Evolutionary conservation across 2,113 vertebrate species (phyloP).

Genomic region (Hypanus sabinus): DNA sequence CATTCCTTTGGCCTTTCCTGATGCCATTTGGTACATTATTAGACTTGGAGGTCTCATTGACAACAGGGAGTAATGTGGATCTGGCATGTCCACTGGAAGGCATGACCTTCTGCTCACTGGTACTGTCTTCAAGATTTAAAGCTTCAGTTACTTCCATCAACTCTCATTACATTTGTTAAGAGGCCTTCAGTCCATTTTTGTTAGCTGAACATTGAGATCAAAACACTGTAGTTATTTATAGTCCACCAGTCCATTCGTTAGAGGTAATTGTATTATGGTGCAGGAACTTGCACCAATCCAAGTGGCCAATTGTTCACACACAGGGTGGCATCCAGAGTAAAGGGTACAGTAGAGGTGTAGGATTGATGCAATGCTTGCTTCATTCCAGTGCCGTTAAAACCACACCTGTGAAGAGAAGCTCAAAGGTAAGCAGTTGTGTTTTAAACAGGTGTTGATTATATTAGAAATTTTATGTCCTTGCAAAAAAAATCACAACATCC

Average conservation of each 20-base stretch:
- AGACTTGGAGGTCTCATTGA: constrained; percentile 57
- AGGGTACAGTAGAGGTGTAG: background rate
- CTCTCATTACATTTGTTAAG: background rate
- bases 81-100: constrained; percentile 50
- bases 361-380: background rate
- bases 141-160: constrained; percentile 63
- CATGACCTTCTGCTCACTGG: constrained; percentile 57
- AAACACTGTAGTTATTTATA: background rate
- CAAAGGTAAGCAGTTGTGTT: background rate
- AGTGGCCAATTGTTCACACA: background rate
- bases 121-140: constrained; percentile 61
- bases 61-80: constrained; percentile 54
- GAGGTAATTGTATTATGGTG: background rate
- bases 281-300: background rate
- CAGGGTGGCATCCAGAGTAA: background rate
- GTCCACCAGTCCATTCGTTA: background rate
- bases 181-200: background rate
- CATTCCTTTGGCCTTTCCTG: constrained; percentile 72
- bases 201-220: background rate
- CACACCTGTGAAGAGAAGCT: background rate
- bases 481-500: no score
- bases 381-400: background rate
- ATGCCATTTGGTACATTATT: constrained; percentile 59
- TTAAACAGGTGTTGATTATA: background rate
- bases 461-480: background rate